Conservation (phyloP, 2,797 vertebrate species). For the Poecile montanus region DNA sequence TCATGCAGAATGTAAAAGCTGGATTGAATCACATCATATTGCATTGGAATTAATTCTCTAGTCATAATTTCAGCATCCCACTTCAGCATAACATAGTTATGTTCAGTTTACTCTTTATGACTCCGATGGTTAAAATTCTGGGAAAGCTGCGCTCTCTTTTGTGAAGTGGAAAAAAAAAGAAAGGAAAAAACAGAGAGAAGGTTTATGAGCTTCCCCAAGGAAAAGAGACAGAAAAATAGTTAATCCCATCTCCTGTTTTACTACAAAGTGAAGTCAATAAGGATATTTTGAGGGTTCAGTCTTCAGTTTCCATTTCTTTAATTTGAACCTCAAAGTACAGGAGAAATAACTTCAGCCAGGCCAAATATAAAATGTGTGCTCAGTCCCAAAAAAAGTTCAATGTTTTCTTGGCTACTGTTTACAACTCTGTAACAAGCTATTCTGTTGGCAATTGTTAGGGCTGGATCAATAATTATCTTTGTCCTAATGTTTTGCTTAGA, state of each 20-base stretch:
- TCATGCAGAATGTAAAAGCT: background rate
- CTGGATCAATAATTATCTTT: conserved; percentile 22
- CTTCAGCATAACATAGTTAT: background rate
- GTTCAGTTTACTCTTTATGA: background rate
- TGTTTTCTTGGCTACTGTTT: background rate
- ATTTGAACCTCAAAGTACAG: background rate
- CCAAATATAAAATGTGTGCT: background rate
- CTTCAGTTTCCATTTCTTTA: background rate
- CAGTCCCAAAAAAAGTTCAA: background rate
- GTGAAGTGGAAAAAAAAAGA: background rate
- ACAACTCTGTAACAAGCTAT: background rate
- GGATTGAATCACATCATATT: background rate
- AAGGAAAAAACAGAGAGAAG: accelerated
- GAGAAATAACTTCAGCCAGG: background rate
- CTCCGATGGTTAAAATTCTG: background rate
- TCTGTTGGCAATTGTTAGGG: background rate
- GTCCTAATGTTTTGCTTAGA: background rate
- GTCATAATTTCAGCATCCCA: background rate
- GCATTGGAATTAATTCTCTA: background rate
- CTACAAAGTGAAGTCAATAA: background rate
- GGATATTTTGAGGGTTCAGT: background rate
- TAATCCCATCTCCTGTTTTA: background rate
- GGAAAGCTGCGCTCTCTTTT: background rate
- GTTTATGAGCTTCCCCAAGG: background rate
- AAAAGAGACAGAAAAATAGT: background rate